Percentiles rank a stretch among this genome's conserved stretches.
Conservation (phyloP, 2,888 invertebrate species). For the Trichogramma dendrolimi region DNA sequence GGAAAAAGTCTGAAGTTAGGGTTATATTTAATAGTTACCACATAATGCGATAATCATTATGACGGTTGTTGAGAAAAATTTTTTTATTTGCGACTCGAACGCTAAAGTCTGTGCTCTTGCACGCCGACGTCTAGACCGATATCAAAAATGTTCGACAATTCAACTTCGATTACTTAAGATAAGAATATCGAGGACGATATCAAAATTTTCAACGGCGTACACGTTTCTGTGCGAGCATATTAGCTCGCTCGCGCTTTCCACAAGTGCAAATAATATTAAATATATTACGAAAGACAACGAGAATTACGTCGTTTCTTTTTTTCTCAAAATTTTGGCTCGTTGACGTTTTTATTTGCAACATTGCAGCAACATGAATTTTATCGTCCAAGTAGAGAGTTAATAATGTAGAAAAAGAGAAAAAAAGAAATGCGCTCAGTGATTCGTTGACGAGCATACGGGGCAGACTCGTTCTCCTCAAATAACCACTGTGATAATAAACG, state of each 20-base stretch:
- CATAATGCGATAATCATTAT: no score
- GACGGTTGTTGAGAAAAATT: no score
- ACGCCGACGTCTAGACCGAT: no score
- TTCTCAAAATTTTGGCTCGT: not conserved
- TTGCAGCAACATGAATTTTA: no score
- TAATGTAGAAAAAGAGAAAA: not conserved
- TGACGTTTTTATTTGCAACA: not conserved
- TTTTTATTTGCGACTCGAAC: no score
- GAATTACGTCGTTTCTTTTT: not conserved
- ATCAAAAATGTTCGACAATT: no score
- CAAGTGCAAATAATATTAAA: not conserved
- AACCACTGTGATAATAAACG: conserved; percentile 42
- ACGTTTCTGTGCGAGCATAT: not conserved
- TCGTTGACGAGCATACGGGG: conserved; percentile 37
- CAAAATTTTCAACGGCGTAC: no score
- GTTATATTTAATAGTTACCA: no score
- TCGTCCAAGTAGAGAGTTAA: not conserved
- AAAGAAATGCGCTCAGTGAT: conserved; percentile 31
- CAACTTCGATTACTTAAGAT: no score
- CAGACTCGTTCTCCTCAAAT: conserved; percentile 41
- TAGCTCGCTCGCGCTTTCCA: conserved; percentile 12
- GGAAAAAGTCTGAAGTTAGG: no score
- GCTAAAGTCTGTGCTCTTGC: no score
- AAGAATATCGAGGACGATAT: no score
- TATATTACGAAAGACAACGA: not conserved